These are phyloP conservation scores for Amphiura filiformis DNA, from an alignment of 35 echinoderm and acorn worm species.

Conservation along the genomic window DNA sequence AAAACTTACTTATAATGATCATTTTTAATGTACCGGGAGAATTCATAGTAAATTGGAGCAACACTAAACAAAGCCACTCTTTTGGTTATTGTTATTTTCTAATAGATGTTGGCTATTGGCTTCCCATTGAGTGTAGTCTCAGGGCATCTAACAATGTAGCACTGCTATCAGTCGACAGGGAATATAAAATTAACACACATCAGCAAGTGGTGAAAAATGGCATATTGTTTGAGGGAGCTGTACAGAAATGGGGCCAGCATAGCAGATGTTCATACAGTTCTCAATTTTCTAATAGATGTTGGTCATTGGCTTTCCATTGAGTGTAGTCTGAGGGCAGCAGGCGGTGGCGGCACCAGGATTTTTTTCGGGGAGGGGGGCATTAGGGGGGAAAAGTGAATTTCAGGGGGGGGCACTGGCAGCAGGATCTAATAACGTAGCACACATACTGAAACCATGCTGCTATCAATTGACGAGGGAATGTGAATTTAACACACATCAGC, in stretches of 20 bases:
- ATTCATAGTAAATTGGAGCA: too few relatives aligned
- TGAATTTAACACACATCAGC: constrained; percentile 17
- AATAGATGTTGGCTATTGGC: constrained; percentile 18
- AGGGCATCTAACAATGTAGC: constrained; percentile 11
- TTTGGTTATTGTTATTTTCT: background rate
- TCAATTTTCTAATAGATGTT: background rate
- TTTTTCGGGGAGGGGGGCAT: too few relatives aligned
- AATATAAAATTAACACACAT: constrained; percentile 16
- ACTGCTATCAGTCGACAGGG: constrained; percentile 4
- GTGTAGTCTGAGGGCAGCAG: constrained; percentile 1
- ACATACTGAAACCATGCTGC: constrained; percentile 28
- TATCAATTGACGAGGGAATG: constrained; percentile 12
- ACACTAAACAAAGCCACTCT: too few relatives aligned
- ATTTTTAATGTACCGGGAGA: too few relatives aligned
- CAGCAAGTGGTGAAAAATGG: too few relatives aligned
- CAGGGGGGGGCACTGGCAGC: too few relatives aligned
- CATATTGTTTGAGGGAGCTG: too few relatives aligned
- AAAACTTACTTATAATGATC: too few relatives aligned
- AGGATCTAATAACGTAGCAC: constrained; percentile 13
- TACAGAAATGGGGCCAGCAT: too few relatives aligned
- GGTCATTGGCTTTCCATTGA: background rate
- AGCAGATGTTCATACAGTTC: too few relatives aligned
- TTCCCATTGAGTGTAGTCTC: background rate
- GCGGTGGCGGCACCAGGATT: too few relatives aligned
- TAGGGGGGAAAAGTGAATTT: too few relatives aligned